phyloP scores from a whole-genome alignment of 1,140 invertebrate genomes.

The Caenorhabditis remanei region DNA sequence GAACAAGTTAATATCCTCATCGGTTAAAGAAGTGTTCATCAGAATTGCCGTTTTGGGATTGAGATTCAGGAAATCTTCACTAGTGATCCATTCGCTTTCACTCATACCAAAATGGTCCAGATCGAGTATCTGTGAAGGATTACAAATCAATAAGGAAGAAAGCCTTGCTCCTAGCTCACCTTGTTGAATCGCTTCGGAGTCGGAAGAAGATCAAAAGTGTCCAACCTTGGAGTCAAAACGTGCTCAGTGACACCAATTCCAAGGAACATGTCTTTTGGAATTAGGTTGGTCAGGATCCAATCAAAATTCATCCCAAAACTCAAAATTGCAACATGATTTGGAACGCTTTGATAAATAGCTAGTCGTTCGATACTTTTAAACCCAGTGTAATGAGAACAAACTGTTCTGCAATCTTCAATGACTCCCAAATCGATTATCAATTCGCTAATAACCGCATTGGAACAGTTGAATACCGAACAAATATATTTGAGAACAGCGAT shows the following conservation, averaged over 20 bases:
- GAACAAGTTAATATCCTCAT: background rate
- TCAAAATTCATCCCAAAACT: background rate
- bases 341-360: background rate
- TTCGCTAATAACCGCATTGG: background rate
- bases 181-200: background rate
- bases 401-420: background rate
- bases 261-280: background rate
- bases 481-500: background rate
- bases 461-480: background rate
- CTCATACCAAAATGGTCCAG: background rate
- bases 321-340: too few species aligned
- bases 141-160: too few species aligned
- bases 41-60: background rate
- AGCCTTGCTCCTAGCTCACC: background rate
- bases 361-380: conserved; percentile 13
- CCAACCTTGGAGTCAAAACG: background rate
- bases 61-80: background rate
- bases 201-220: background rate
- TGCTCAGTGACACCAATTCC: background rate
- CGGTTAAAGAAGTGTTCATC: background rate
- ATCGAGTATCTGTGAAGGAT: background rate
- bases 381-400: background rate
- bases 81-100: background rate
- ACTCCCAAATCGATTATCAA: background rate
- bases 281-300: conserved; percentile 12